Base-by-base conservation (phyloP, 2,797 vertebrate genomes). In the Silurus aristotelis region DNA sequence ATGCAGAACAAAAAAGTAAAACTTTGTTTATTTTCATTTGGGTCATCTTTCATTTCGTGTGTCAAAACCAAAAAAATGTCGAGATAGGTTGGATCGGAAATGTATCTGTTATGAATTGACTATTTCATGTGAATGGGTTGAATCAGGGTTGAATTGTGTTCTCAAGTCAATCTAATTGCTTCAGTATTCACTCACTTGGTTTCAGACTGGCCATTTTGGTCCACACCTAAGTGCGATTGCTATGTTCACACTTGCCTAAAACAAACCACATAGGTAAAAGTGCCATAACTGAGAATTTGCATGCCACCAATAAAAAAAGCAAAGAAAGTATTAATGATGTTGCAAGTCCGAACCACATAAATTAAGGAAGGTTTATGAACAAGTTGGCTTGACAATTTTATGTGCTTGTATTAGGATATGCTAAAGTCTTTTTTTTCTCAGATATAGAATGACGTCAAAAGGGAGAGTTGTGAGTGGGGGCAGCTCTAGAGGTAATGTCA, bases 241-340 rank as follows among this genome's bases (percentile, higher is more conserved):
- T 78, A 10, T 15, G 76, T 78, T 78, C 27, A 77, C 75, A 78
- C 20, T 61, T 61, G 76, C 31, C 76, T 78, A n/a, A n/a, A 78
- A 78, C 15, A 31, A 61, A 61, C 19, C 20, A 5, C 56, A 46
- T n/a, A 20, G 15, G n/a, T 66, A 66, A 80, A 80, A 66, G 46
- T 52, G 43, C 15, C 38, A 67, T 67, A 6, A 80, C 7, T 27
- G 13, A 60, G 38, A 43, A 15, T 43, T 22, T 77, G 55, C 76
- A 43, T 60, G 19, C 14, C 10, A 61, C 8, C 9, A 20, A 12
- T 77, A 38, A 8, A 55, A 55, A 55, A 58, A 76, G 1, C 9
- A n/a, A 48, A 48, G 20, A 72, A 13, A 2, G 22, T 52, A 52
- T 52, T 52, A 17, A 19, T 52, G n/a, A 48, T 55, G 6, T 75